phyloP scores from a whole-genome alignment of 2,797 vertebrate genomes.

The Pangasius sanitwongsei region DNA sequence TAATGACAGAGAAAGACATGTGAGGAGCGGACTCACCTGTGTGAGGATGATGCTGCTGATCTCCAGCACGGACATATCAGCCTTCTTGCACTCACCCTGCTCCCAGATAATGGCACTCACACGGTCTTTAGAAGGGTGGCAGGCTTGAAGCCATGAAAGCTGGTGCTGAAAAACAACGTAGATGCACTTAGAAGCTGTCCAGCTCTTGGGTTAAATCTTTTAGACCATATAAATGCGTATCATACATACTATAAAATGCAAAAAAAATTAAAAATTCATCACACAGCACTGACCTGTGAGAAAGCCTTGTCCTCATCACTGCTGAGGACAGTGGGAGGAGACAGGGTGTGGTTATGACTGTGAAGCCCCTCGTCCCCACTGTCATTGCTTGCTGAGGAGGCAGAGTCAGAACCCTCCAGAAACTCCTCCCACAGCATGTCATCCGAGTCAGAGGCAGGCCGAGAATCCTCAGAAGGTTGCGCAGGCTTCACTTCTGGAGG shows the following conservation, averaged over 20 bases:
- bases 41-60: slow-evolving; percentile 97
- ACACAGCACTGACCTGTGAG: slow-evolving; percentile 76
- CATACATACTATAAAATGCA: not conserved
- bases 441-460: slow-evolving; percentile 91
- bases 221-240: not conserved
- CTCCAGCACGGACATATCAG: slow-evolving; percentile 96
- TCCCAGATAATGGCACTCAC: slow-evolving; percentile 98
- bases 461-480: slow-evolving; percentile 78
- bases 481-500: slow-evolving; percentile 68
- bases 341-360: slow-evolving; percentile 61
- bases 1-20: not conserved
- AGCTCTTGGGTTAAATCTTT: not conserved
- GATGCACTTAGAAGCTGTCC: not conserved
- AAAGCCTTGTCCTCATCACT: slow-evolving; percentile 86
- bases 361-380: slow-evolving; percentile 82
- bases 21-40: slow-evolving; percentile 74
- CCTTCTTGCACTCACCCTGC: slow-evolving; percentile 94
- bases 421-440: slow-evolving; percentile 96
- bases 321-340: slow-evolving; percentile 71
- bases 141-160: slow-evolving; percentile 92
- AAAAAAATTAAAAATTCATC: not conserved
- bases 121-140: slow-evolving; percentile 89
- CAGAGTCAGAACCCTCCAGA: slow-evolving; percentile 88
- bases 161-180: slow-evolving; percentile 76
- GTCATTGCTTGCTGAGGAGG: slow-evolving; percentile 86